Evolutionary conservation across 1,140 invertebrate species (phyloP).

Genomic region (Drosophila lowei): DNA sequence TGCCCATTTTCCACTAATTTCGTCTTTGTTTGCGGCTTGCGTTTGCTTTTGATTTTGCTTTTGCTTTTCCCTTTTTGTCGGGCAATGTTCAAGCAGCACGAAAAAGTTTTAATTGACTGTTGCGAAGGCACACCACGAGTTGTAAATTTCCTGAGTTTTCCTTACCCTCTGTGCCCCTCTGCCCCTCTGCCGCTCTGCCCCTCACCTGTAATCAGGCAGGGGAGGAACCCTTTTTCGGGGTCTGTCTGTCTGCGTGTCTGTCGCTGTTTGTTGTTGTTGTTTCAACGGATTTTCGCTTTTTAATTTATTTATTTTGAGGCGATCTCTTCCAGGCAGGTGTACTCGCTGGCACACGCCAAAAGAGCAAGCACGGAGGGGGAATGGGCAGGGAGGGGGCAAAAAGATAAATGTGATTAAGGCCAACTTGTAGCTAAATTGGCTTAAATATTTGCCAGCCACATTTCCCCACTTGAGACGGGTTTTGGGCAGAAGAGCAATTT

Average conservation of each 20-base stretch:
- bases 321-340: constrained; percentile 29
- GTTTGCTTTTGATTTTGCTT: constrained; percentile 45
- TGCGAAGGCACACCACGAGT: constrained; percentile 42
- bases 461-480: constrained; percentile 14
- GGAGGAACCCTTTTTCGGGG: constrained; percentile 17
- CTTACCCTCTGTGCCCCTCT: too few relatives aligned
- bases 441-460: constrained; percentile 33
- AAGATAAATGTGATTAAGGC: constrained; percentile 33
- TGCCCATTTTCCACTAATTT: constrained; percentile 60
- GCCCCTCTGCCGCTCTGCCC: neutral
- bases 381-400: neutral
- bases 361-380: constrained; percentile 8
- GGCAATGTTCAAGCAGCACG: constrained; percentile 26
- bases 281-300: constrained; percentile 50
- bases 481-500: neutral
- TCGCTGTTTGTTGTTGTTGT: constrained; percentile 39
- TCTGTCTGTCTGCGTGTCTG: constrained; percentile 2
- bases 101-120: constrained; percentile 80
- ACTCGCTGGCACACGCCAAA: constrained; percentile 11
- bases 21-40: constrained; percentile 73
- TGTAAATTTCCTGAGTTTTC: constrained; percentile 24
- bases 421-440: constrained; percentile 39
- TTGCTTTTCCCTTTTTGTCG: constrained; percentile 44
- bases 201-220: constrained; percentile 24
- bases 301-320: constrained; percentile 53